phyloP scores from a whole-genome alignment of 2,113 vertebrate species.

The Hippocampus guttulatus region DNA sequence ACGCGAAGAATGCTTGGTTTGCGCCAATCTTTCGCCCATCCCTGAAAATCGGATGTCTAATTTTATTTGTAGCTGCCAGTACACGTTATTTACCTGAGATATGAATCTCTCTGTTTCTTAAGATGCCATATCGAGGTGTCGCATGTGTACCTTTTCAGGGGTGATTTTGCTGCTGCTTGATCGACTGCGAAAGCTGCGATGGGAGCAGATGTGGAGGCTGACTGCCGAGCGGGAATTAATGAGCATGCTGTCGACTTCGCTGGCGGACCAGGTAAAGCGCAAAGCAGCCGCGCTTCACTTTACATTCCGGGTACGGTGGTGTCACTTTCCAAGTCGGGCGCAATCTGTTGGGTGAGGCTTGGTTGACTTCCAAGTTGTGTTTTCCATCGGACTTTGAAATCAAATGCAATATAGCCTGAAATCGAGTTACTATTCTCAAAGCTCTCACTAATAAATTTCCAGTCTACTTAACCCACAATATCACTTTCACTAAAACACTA shows the following conservation, averaged over 20 bases:
- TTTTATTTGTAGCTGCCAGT: slow-evolving; percentile 18
- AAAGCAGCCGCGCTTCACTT: neutral
- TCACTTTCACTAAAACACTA: too few species aligned
- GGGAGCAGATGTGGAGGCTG: slow-evolving; percentile 99
- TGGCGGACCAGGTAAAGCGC: slow-evolving; percentile 89
- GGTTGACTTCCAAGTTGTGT: neutral
- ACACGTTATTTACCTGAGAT: slow-evolving; percentile 17
- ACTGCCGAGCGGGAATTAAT: slow-evolving; percentile 95
- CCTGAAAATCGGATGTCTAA: slow-evolving; percentile 15
- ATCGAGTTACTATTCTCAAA: too few species aligned
- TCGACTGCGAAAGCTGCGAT: slow-evolving; percentile 91
- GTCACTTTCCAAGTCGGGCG: neutral
- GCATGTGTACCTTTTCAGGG: slow-evolving; percentile 66
- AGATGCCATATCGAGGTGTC: slow-evolving; percentile 14
- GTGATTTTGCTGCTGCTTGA: slow-evolving; percentile 94
- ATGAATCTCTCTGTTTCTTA: slow-evolving; percentile 6
- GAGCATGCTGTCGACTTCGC: slow-evolving; percentile 96
- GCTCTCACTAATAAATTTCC: too few species aligned
- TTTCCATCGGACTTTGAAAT: too few species aligned
- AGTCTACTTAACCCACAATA: too few species aligned
- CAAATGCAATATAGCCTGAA: too few species aligned
- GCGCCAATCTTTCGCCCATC: neutral
- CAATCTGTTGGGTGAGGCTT: neutral
- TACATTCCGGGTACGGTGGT: neutral
- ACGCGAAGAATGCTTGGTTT: slow-evolving; percentile 29